Conservation (phyloP, 1,140 invertebrate species). For the Samia ricini region DNA sequence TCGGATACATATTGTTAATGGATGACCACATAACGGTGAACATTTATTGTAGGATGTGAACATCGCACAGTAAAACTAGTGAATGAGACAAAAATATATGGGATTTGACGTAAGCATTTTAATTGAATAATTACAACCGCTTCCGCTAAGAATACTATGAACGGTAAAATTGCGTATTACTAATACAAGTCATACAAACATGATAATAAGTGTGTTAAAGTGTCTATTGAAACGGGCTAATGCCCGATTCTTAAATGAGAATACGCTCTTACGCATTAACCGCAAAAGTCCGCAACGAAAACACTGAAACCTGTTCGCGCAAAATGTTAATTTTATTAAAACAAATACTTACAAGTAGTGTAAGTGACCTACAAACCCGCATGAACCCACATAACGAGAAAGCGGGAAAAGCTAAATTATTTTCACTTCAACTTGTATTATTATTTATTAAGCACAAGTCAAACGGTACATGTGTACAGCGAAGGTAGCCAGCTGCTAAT, state of each 20-base stretch:
- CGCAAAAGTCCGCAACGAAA: conserved; percentile 53
- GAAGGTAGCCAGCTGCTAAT: background rate
- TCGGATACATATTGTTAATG: conserved; percentile 36
- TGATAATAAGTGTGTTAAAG: conserved; percentile 50
- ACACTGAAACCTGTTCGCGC: conserved; percentile 50
- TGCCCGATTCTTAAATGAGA: too few relatives aligned
- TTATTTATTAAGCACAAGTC: conserved; percentile 16
- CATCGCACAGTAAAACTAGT: too few relatives aligned
- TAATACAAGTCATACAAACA: background rate
- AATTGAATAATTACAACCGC: conserved; percentile 30
- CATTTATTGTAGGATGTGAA: conserved; percentile 27
- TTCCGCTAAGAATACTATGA: too few relatives aligned
- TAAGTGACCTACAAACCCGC: conserved; percentile 44
- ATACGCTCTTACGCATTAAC: conserved; percentile 42
- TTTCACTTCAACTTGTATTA: conserved; percentile 27
- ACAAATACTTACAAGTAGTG: conserved; percentile 31
- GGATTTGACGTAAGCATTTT: conserved; percentile 14
- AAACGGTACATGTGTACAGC: background rate
- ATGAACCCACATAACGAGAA: conserved; percentile 29
- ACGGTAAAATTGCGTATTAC: conserved; percentile 18
- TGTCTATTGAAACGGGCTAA: conserved; percentile 51
- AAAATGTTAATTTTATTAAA: conserved; percentile 54
- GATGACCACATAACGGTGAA: conserved; percentile 32
- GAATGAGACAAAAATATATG: too few relatives aligned
- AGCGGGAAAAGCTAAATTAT: conserved; percentile 47